Conservation (phyloP, 2,113 vertebrate species). For the Gasterosteus nipponicus region DNA sequence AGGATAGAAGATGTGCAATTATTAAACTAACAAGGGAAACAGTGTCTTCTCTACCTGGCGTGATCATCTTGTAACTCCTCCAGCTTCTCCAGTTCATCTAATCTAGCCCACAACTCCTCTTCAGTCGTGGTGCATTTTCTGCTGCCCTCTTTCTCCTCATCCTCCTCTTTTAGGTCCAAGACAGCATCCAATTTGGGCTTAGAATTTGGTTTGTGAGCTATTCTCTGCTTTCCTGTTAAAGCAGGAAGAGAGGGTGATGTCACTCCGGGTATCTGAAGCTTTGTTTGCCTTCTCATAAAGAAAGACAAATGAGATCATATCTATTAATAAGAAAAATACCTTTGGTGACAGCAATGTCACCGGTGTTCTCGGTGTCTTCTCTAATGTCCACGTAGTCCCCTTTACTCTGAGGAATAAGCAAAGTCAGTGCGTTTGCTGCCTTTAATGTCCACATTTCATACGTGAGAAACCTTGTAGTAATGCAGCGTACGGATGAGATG, state of each 20-base stretch:
- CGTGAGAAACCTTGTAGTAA: not conserved
- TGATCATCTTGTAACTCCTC: conserved; percentile 89
- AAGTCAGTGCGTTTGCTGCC: conserved; percentile 5
- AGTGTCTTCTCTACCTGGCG: conserved; percentile 78
- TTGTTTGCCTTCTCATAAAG: not conserved
- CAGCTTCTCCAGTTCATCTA: conserved; percentile 91
- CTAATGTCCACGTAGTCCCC: conserved; percentile 91
- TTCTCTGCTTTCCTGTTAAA: conserved; percentile 85
- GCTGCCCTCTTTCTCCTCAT: conserved; percentile 68
- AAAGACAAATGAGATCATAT: not conserved
- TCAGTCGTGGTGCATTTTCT: conserved; percentile 79
- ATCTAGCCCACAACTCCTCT: conserved; percentile 89
- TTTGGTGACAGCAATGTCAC: conserved; percentile 79
- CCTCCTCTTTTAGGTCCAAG: conserved; percentile 73
- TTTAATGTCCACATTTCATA: not conserved
- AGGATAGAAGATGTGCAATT: not conserved
- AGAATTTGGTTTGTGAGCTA: conserved; percentile 91
- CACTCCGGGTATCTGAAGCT: conserved; percentile 1
- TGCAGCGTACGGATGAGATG: conserved; percentile 84
- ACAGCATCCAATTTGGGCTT: conserved; percentile 87
- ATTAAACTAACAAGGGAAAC: not conserved
- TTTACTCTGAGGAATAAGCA: conserved; percentile 80
- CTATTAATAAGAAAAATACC: conserved; percentile 67
- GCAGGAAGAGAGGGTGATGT: conserved; percentile 13
- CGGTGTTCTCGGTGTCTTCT: conserved; percentile 84